Conservation (phyloP, 2,113 vertebrate species). For the Psephotus haematonotus region DNA sequence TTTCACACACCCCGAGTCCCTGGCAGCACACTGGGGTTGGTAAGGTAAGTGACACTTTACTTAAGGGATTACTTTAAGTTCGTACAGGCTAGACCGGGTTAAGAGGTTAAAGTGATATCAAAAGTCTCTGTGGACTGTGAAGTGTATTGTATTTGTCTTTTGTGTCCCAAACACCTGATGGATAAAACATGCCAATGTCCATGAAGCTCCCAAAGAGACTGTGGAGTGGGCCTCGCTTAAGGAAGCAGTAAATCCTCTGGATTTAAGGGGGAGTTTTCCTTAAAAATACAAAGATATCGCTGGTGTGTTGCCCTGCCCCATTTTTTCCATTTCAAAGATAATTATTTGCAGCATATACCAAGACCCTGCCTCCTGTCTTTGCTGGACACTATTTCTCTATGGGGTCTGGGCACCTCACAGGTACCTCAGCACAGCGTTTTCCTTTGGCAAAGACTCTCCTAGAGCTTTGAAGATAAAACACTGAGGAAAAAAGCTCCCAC, state of each 20-base stretch:
- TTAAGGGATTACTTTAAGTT: not conserved
- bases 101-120: not conserved
- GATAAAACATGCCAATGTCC: not conserved
- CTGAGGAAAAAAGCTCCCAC: not conserved
- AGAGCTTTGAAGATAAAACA: not conserved
- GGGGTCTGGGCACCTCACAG: not conserved
- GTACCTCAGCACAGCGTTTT: not conserved
- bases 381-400: fast-evolving
- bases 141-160: not conserved
- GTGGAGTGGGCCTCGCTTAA: fast-evolving
- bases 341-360: not conserved
- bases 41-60: not conserved
- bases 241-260: not conserved
- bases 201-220: not conserved
- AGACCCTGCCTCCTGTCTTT: fast-evolving
- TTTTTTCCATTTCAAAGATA: not conserved
- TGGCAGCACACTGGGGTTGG: fast-evolving
- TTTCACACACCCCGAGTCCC: fast-evolving
- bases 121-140: not conserved
- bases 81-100: not conserved
- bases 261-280: not conserved
- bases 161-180: not conserved
- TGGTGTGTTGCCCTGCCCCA: not conserved
- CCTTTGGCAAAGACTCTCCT: not conserved
- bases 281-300: not conserved